Evolutionary conservation across 2,113 vertebrate species (phyloP).

Genomic region (Campylorhamphus procurvoides): DNA sequence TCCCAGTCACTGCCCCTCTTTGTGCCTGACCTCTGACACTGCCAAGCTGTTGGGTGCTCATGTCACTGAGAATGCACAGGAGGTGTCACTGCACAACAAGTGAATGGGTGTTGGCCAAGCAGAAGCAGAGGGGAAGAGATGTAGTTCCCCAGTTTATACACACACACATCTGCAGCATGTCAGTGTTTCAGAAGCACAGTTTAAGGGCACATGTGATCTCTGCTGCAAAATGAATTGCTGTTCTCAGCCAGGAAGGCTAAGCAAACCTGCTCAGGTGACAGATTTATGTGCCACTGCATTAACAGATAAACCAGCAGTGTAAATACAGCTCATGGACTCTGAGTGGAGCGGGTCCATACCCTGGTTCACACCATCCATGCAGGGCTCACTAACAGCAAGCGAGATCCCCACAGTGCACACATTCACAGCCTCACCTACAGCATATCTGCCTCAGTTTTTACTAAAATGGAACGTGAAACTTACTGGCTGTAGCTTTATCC

Average conservation of each 20-base stretch:
- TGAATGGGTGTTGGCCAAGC: background rate
- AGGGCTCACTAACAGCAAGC: background rate
- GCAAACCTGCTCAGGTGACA: background rate
- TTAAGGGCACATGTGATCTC: background rate
- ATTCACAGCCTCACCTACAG: background rate
- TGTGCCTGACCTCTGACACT: background rate
- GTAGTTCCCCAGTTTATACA: background rate
- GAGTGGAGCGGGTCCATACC: background rate
- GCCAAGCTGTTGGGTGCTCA: background rate
- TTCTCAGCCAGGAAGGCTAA: background rate
- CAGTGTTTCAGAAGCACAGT: background rate
- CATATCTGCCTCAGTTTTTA: background rate
- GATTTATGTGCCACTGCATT: background rate
- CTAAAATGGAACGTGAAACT: background rate
- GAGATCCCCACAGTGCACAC: background rate
- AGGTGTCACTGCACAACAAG: constrained; percentile 2
- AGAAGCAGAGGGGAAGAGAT: background rate
- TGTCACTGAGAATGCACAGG: rapidly evolving
- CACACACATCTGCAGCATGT: background rate
- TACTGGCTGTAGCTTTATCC: background rate
- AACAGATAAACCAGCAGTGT: background rate
- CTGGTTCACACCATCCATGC: background rate
- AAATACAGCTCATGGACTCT: background rate
- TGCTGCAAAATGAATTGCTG: background rate
- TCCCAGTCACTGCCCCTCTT: background rate